Percentiles rank a stretch among this genome's conserved stretches.
Conservation (phyloP, 2,888 invertebrate genomes). For the Apamea monoglypha region DNA sequence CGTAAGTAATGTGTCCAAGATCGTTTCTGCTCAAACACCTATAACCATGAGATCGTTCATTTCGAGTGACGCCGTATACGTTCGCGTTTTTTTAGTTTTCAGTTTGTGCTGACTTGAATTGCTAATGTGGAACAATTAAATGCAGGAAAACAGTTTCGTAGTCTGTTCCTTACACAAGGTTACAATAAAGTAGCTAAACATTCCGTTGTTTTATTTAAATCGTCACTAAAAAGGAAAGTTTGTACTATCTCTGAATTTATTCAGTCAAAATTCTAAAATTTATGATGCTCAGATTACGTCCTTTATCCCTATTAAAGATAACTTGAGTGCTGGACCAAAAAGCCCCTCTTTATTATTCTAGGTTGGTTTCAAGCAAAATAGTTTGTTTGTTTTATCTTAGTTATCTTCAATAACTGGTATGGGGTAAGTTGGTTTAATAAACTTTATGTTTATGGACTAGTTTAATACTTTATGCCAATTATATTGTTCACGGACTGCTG, state of each 20-base stretch:
- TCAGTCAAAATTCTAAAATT: slow-evolving; percentile 33
- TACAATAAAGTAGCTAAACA: slow-evolving; percentile 1
- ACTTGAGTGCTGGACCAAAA: slow-evolving; percentile 38
- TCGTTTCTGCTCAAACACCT: not conserved
- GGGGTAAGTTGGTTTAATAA: slow-evolving; percentile 43
- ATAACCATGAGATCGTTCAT: not conserved
- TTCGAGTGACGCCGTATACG: not conserved
- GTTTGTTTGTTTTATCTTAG: slow-evolving; percentile 45
- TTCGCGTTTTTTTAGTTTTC: not conserved
- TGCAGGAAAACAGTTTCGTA: not conserved
- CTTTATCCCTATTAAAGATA: slow-evolving; percentile 45
- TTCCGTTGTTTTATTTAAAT: slow-evolving; percentile 7
- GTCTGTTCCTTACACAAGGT: not conserved
- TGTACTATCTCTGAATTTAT: slow-evolving; percentile 33
- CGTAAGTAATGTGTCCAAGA: not conserved
- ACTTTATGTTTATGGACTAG: slow-evolving; percentile 47
- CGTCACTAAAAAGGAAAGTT: slow-evolving; percentile 25
- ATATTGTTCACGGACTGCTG: slow-evolving; percentile 28
- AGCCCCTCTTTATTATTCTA: slow-evolving; percentile 39
- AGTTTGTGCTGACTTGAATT: not conserved
- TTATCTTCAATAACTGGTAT: slow-evolving; percentile 37
- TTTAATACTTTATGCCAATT: slow-evolving; percentile 39
- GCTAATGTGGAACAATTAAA: not conserved
- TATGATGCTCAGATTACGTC: slow-evolving; percentile 40
- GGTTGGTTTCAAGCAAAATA: slow-evolving; percentile 19